Evolutionary conservation across 2,113 vertebrate species (phyloP).

Genomic region (Phoxinus phoxinus): DNA sequence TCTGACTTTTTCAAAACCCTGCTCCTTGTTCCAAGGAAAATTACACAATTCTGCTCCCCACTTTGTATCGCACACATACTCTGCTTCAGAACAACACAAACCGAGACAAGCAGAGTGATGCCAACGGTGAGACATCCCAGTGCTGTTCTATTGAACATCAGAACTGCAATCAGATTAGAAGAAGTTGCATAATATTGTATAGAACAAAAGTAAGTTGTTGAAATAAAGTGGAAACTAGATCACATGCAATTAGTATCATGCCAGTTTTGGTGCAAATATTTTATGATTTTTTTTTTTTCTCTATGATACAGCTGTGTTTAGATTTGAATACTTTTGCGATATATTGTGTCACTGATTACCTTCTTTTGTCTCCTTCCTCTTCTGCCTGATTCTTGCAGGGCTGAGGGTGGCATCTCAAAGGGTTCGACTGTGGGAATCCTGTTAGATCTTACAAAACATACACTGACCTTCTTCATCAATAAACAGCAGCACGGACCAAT

Average conservation of each 20-base stretch:
- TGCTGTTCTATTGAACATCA: neutral
- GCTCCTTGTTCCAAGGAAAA: neutral
- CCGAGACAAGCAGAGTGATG: neutral
- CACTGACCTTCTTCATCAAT: constrained; percentile 93
- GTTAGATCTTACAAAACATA: constrained; percentile 91
- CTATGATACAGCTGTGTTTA: neutral
- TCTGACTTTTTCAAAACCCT: neutral
- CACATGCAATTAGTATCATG: no score
- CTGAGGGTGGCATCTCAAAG: constrained; percentile 93
- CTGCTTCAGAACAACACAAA: neutral
- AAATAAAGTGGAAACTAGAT: neutral
- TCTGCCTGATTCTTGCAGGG: constrained; percentile 71
- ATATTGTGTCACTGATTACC: constrained; percentile 19
- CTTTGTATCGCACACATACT: neutral
- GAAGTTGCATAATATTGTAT: no score
- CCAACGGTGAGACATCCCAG: neutral
- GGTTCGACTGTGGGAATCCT: constrained; percentile 91
- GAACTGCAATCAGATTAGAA: no score
- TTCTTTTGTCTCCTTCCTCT: neutral
- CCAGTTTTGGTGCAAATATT: no score
- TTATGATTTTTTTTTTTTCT: no score
- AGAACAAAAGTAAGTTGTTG: neutral
- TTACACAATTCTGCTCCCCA: neutral
- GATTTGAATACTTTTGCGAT: neutral
- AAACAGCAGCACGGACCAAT: constrained; percentile 95